A percentile compares a stretch with the other conserved stretches of the same genome.
Evolutionary conservation across 92 coral and sea anemone genomes (phyloP).

Genomic region (Siderastrea siderea): DNA sequence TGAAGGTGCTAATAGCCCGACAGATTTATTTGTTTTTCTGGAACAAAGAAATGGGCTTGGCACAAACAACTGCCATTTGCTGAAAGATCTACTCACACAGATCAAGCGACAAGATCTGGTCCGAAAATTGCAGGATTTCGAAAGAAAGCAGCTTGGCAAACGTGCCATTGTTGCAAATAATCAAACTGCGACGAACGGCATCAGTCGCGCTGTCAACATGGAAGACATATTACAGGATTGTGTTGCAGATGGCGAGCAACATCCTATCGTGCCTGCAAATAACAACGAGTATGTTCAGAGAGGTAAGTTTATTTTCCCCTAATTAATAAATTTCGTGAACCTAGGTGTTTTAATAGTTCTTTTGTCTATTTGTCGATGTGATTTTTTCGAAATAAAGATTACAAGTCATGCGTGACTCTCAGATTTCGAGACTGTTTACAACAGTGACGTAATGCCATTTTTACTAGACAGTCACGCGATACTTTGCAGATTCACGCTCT

Average conservation of each 20-base stretch:
- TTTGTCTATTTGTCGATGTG: too few species aligned
- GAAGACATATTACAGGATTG: background rate
- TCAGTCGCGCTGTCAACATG: background rate
- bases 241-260: background rate
- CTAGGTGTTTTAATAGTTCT: too few species aligned
- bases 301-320: background rate
- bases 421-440: too few species aligned
- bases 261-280: background rate
- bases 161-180: too few species aligned
- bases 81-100: constrained; percentile 28
- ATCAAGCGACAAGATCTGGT: constrained; percentile 22
- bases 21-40: background rate
- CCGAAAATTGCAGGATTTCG: constrained; percentile 15
- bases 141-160: background rate
- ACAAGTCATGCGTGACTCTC: background rate
- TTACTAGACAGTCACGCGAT: too few species aligned
- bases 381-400: background rate
- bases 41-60: constrained; percentile 5
- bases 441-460: too few species aligned
- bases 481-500: too few species aligned
- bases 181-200: too few species aligned
- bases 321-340: too few species aligned
- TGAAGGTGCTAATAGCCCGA: background rate
- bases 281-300: background rate
- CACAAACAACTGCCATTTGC: background rate